Conservation (phyloP, 2,888 invertebrate species). For the Galerucella nymphaeae region DNA sequence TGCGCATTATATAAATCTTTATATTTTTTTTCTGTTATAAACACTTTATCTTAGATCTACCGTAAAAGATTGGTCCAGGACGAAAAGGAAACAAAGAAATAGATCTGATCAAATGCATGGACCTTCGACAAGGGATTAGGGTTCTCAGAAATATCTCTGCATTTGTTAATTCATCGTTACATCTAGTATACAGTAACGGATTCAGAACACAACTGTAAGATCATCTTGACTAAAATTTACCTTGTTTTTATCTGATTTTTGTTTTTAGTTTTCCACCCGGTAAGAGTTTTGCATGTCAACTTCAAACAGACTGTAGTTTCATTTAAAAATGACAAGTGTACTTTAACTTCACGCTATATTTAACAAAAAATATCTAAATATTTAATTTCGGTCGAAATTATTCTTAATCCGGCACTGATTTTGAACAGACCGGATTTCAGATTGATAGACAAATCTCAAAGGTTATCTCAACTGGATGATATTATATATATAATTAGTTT, state of each 20-base stretch:
- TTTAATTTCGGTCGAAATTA: too few relatives aligned
- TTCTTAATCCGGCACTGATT: not conserved
- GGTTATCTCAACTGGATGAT: slow-evolving; percentile 5
- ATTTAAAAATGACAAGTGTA: too few relatives aligned
- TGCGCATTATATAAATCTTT: slow-evolving; percentile 5
- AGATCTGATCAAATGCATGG: slow-evolving; percentile 23
- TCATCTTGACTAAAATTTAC: not conserved
- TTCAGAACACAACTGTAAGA: not conserved
- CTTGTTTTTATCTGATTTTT: too few relatives aligned
- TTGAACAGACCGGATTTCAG: not conserved
- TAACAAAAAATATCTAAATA: too few relatives aligned
- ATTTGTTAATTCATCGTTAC: slow-evolving; percentile 40
- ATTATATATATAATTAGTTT: not conserved
- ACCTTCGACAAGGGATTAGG: slow-evolving; percentile 36
- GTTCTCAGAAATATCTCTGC: slow-evolving; percentile 40
- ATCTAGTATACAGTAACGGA: not conserved
- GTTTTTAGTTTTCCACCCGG: too few relatives aligned
- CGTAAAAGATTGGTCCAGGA: slow-evolving; percentile 14
- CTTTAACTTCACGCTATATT: too few relatives aligned
- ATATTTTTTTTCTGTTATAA: not conserved
- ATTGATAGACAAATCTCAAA: not conserved
- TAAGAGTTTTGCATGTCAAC: too few relatives aligned
- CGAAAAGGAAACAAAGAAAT: slow-evolving; percentile 29
- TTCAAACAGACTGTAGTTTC: too few relatives aligned
- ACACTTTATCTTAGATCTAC: slow-evolving; percentile 15